phyloP scores from a whole-genome alignment of 2,797 vertebrate species.

The Sciurus vulgaris region DNA sequence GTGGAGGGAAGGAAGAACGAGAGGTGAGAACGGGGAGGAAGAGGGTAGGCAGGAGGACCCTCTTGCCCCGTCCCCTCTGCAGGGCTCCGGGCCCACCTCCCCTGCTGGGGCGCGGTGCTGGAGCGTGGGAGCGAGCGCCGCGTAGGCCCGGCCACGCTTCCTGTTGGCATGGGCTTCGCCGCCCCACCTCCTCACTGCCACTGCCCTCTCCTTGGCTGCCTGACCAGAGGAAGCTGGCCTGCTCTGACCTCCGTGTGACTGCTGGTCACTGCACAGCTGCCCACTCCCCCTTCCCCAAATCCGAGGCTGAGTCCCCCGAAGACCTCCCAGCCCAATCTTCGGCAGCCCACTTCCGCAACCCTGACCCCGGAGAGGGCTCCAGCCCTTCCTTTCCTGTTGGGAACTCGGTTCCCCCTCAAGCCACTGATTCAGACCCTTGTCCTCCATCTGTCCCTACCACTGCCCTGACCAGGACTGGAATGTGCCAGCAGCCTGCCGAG shows the following conservation, averaged over 20 bases:
- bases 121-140: constrained; percentile 75
- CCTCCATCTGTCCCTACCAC: not conserved
- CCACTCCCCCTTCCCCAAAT: not conserved
- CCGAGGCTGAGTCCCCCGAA: not conserved
- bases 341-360: not conserved
- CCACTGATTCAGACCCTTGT: not conserved
- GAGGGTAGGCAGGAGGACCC: not conserved
- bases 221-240: constrained; percentile 59
- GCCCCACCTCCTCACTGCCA: constrained; percentile 73
- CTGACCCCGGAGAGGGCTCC: not conserved
- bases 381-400: constrained; percentile 26
- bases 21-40: not conserved
- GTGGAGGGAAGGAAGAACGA: not conserved
- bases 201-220: constrained; percentile 46
- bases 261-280: constrained; percentile 10
- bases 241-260: constrained; percentile 10
- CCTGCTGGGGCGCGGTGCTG: constrained; percentile 63
- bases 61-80: not conserved
- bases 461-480: not conserved
- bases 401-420: constrained; percentile 16
- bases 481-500: not conserved
- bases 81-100: not conserved
- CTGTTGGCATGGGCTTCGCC: constrained; percentile 73
- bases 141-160: constrained; percentile 73
- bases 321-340: not conserved